Percentiles rank a stretch among this genome's conserved stretches.
Evolutionary conservation across 2,113 vertebrate genomes (phyloP).

Genomic region (Lates calcarifer): DNA sequence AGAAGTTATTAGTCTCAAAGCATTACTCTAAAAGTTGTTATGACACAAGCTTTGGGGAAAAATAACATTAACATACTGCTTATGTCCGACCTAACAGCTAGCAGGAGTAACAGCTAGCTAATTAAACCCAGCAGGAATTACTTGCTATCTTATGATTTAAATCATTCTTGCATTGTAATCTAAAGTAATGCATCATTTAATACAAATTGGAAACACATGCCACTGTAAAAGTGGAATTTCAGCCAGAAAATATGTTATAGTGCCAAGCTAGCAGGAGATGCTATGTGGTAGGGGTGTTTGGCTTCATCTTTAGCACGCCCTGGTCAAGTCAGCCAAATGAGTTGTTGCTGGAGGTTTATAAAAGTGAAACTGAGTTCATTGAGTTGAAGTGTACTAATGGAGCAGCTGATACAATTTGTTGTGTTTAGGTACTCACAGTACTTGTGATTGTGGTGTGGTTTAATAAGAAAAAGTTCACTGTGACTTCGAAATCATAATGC

Average conservation of each 20-base stretch:
- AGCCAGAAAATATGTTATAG: no score
- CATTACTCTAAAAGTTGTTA: background rate
- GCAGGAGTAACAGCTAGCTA: background rate
- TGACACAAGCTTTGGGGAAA: background rate
- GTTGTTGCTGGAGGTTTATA: no score
- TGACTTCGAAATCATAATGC: no score
- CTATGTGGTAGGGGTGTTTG: background rate
- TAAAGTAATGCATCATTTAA: background rate
- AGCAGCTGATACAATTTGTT: no score
- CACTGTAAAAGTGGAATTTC: no score
- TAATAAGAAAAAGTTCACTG: no score
- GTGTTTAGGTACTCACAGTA: no score
- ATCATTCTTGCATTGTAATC: background rate
- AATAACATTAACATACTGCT: conserved; percentile 3
- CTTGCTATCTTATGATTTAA: conserved; percentile 10
- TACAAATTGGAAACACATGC: no score
- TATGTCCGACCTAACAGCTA: background rate
- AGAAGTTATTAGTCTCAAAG: conserved; percentile 17
- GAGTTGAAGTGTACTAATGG: background rate
- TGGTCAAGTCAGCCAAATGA: background rate
- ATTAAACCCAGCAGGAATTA: conserved; percentile 16
- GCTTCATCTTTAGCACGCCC: background rate
- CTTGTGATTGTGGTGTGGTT: no score
- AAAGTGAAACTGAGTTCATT: background rate
- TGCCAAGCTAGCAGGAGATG: background rate